Percentiles rank a stretch among this genome's conserved stretches.
These are phyloP conservation scores for Drosophila guanche DNA, from an alignment of 1,140 invertebrate genomes.

Conservation along the genomic window DNA sequence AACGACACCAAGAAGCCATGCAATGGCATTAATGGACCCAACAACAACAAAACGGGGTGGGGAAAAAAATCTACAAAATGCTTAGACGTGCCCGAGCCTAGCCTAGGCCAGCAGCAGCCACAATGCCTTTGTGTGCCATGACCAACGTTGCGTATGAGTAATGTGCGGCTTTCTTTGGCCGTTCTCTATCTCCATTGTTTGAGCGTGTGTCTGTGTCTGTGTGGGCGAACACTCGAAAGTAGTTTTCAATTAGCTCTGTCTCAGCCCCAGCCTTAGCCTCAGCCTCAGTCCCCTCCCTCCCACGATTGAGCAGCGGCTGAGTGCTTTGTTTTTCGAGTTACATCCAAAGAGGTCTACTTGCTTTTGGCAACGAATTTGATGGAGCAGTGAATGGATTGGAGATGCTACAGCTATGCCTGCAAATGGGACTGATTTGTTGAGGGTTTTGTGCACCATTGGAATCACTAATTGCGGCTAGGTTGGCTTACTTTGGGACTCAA, in stretches of 20 bases:
- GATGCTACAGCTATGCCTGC: not conserved
- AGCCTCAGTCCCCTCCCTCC: too few relatives aligned
- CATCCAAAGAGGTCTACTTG: not conserved
- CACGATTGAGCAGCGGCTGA: slow-evolving; percentile 31
- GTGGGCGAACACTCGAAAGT: slow-evolving; percentile 45
- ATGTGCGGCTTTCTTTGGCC: slow-evolving; percentile 65
- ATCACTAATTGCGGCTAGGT: too few relatives aligned
- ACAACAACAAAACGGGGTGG: not conserved
- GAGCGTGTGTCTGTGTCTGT: slow-evolving; percentile 1
- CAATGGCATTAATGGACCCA: slow-evolving; percentile 64
- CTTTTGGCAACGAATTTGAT: slow-evolving; percentile 9
- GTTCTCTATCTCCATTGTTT: slow-evolving; percentile 14
- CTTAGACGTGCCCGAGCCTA: slow-evolving; percentile 57
- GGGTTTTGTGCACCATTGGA: too few relatives aligned
- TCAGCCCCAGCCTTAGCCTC: too few relatives aligned
- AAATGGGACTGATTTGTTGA: not conserved
- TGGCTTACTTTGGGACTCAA: too few relatives aligned
- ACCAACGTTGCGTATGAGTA: slow-evolving; percentile 70
- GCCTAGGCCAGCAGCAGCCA: slow-evolving; percentile 23
- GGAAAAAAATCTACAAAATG: slow-evolving; percentile 60
- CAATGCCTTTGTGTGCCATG: slow-evolving; percentile 43
- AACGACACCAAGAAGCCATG: slow-evolving; percentile 57
- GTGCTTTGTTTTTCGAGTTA: slow-evolving; percentile 42
- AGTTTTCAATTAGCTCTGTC: slow-evolving; percentile 75
- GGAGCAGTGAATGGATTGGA: not conserved